phyloP scores from a whole-genome alignment of 2,797 vertebrate genomes.

The Austrolebias charrua region DNA sequence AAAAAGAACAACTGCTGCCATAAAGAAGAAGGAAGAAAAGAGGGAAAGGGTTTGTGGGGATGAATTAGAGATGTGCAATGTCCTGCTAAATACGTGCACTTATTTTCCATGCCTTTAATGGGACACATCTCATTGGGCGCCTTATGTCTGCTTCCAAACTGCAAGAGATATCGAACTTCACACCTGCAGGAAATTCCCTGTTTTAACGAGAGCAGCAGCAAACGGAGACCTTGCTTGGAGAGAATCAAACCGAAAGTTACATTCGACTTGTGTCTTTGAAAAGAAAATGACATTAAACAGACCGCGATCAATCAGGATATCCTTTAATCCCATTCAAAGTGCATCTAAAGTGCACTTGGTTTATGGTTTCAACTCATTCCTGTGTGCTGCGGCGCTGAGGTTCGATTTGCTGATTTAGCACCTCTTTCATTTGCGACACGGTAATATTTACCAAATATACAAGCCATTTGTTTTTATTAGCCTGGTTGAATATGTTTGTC shows the following conservation, averaged over 20 bases:
- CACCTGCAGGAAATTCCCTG: conserved; percentile 61
- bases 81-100: conserved; percentile 77
- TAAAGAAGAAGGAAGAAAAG: conserved; percentile 49
- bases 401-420: conserved; percentile 91
- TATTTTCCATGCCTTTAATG: conserved; percentile 78
- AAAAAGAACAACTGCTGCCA: conserved; percentile 66
- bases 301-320: conserved; percentile 22
- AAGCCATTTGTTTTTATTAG: conserved; percentile 95
- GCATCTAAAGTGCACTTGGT: conserved; percentile 17
- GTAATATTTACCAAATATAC: conserved; percentile 88
- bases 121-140: conserved; percentile 80
- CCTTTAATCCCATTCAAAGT: conserved; percentile 21
- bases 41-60: conserved; percentile 38
- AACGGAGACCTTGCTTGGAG: conserved; percentile 40
- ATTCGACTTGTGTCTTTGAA: conserved; percentile 23
- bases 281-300: conserved; percentile 13
- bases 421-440: conserved; percentile 83
- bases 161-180: conserved; percentile 70
- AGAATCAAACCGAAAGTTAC: conserved; percentile 30
- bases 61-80: conserved; percentile 67
- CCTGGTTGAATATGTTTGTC: conserved; percentile 92
- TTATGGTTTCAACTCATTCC: conserved; percentile 32
- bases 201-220: conserved; percentile 61
- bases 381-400: conserved; percentile 28
- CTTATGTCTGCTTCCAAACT: conserved; percentile 78